Base-by-base conservation (phyloP, 2,888 invertebrate genomes). In the Torymus aiolomorphi region DNA sequence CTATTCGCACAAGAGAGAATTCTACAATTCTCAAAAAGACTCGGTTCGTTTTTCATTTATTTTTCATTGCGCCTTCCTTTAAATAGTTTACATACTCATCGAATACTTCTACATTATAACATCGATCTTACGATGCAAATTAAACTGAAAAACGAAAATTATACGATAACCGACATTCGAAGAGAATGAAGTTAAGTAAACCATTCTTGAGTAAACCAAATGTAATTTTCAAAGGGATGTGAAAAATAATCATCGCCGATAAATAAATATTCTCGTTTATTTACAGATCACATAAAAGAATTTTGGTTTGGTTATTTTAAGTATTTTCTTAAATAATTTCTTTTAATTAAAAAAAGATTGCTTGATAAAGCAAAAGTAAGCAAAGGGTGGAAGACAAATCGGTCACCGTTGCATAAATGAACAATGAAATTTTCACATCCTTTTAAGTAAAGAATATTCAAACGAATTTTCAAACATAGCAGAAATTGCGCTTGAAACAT, bases 111-210 rank as follows among this genome's bases (percentile, higher is more conserved):
- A 63, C 14, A 42, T 66, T 71, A 24, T 62, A 76, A 62, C 72
- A 42, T 76, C 57, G 24, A 73, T 73, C 75, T 57, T 67, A 62
- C 66, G 31, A 51, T 56, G 59, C n/a, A 52, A 61, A 62, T 67
- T 14, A 56, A 62, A 62, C 1, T 14, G 24, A 56, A 51, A 75
- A 67, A 72, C 13, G 49, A 71, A 66, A 54, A 62, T 57, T 24
- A 63, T 2, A 61, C 20, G 52, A 59, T n/a, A n/a, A 56, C 72
- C 61, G 42, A 61, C 10, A 24, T 18, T 63, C 52, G n/a, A 62
- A 65, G 31, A 72, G 18, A 70, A 74, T 52, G 71, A 75, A 80
- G 77, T 76, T 82, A 82, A 80, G 76, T 77, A 72, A 78, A 76
- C 49, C 49, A 51, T 73, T 76, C 51, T 72, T 74, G 57, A 73